Conservation (phyloP, 2,888 invertebrate species). For the Athalia rosae region DNA sequence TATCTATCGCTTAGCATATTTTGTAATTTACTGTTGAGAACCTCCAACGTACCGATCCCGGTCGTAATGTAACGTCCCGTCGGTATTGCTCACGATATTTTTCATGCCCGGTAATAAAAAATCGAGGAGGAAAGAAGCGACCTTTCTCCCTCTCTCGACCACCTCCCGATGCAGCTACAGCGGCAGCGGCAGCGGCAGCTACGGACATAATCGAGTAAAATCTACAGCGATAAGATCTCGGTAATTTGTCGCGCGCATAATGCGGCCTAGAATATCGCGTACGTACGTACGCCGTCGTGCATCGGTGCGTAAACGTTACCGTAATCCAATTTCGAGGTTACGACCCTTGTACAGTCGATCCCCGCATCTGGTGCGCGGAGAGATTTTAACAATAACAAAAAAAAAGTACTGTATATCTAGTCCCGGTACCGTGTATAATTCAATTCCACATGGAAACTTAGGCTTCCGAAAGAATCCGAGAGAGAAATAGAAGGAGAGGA, state of each 20-base stretch:
- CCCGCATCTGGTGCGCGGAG: background rate
- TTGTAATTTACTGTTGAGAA: conserved; percentile 74
- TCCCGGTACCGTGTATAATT: too few relatives aligned
- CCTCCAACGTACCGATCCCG: conserved; percentile 66
- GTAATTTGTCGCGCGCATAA: conserved; percentile 62
- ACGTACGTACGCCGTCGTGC: conserved; percentile 1
- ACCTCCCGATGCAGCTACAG: background rate
- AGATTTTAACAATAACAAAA: too few relatives aligned
- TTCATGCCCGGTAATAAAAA: background rate
- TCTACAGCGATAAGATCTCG: conserved; percentile 65
- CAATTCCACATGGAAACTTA: too few relatives aligned
- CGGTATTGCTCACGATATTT: background rate
- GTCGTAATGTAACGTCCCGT: background rate
- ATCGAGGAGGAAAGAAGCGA: background rate
- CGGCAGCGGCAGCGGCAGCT: background rate
- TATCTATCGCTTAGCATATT: conserved; percentile 74
- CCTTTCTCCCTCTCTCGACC: background rate
- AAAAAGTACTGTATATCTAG: too few relatives aligned
- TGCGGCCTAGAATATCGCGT: conserved; percentile 2
- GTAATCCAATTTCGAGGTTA: conserved; percentile 44
- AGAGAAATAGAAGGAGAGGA: background rate
- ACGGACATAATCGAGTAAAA: background rate
- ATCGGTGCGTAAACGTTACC: conserved; percentile 45
- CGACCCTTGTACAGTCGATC: conserved; percentile 18
- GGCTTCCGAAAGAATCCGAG: background rate